Evolutionary conservation across 64 coral and sea anemone species (phyloP), one percentile per base, ranked within the genome.

Genomic region (Pocillopora damicornis): DNA sequence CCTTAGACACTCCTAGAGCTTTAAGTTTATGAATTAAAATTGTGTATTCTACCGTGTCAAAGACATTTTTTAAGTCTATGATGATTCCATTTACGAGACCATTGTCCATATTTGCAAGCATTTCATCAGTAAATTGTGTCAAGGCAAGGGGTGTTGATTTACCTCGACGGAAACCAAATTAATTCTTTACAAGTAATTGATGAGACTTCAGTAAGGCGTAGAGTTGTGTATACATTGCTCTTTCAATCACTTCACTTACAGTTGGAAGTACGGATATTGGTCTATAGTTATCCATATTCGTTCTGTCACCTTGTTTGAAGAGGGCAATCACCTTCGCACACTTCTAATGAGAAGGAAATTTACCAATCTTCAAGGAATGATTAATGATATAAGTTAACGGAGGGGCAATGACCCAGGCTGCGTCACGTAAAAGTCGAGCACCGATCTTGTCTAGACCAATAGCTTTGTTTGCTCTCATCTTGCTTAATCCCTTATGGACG

Each of bases 381-480:
- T 90, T 90, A 35, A 90, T 90, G 11, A 90, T 76, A 35, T 82
- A 75, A 62, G 69, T 90, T 7, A 75, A 75, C 11, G 34, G 36
- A 34, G n/a, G 73, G 5, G 80, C 74, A 25, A 89, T 86, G 73
- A 87, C 60, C 15, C 60, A 15, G 17, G 75, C 87, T 38, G 60
- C 38, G 60, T 83, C 45, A 60, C 83, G 88, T 35, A 93, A 61
- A 17, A 89, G 58, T 79, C 87, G 83, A 15, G 92, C 85, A 78
- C 92, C 78, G 60, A 89, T 75, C 56, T 92, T 92, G 45, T 88
- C 84, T 8, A 94, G 87, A 45, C 88, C 88, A 79, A 78, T 78
- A 60, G 87, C 87, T 89, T 94, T 94, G 63, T 93, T 93, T 38
- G 69, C 23, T 60, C 74, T 91, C 78, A 94, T 83, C 30, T 91